These are phyloP conservation scores for Spinibarbus caldwelli DNA, from an alignment of 2,797 vertebrate genomes.

Conservation along the genomic window DNA sequence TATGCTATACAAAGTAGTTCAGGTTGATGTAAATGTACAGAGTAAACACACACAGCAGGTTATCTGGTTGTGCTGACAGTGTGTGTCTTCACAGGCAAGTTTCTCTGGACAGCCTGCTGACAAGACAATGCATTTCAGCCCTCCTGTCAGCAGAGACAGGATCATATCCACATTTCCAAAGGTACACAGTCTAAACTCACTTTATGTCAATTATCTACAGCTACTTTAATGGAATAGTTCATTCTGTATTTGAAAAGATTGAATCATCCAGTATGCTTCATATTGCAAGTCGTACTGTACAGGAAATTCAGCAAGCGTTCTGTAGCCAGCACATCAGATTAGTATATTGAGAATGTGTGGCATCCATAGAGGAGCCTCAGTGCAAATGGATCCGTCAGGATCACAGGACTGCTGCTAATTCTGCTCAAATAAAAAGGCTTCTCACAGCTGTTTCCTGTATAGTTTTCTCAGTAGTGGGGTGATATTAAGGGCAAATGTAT, in stretches of 20 bases:
- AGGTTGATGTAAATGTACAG: not conserved
- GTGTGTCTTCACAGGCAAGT: conserved; percentile 56
- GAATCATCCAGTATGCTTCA: not conserved
- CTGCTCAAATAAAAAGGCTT: conserved; percentile 7
- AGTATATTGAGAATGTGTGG: conserved; percentile 61
- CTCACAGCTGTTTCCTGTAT: not conserved
- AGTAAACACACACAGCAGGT: conserved; percentile 28
- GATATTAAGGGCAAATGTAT: not conserved
- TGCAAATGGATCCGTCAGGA: conserved; percentile 41
- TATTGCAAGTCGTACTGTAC: not conserved
- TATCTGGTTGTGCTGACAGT: conserved; percentile 6
- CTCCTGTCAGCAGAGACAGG: conserved; percentile 81
- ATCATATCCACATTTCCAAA: conserved; percentile 84
- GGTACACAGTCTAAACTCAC: conserved; percentile 68
- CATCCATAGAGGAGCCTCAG: conserved; percentile 41
- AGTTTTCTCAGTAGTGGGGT: not conserved
- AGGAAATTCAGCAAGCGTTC: not conserved
- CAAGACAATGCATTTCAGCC: conserved; percentile 68
- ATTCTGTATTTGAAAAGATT: not conserved
- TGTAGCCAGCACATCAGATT: conserved; percentile 12
- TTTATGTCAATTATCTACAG: not conserved
- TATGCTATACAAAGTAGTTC: not conserved
- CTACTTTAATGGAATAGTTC: not conserved
- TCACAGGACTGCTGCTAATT: conserved; percentile 56
- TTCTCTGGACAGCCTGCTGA: conserved; percentile 53